phyloP scores from a whole-genome alignment of 1,140 invertebrate species.

The Drosophila pectinifera region DNA sequence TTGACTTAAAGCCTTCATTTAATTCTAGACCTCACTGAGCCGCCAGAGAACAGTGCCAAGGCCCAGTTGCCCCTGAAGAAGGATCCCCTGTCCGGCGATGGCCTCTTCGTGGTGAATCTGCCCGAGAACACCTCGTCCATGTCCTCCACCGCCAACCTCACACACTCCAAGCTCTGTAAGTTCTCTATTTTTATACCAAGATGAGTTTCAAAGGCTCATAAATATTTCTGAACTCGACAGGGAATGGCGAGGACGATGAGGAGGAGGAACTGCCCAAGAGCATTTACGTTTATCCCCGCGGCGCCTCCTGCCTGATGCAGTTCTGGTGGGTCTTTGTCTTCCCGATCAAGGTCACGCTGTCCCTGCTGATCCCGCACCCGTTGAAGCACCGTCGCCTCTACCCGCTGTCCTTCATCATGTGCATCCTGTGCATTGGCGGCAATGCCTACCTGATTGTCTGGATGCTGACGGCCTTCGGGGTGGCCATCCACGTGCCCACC shows the following conservation, averaged over 20 bases:
- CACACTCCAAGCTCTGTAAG: constrained; percentile 79
- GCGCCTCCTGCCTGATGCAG: constrained; percentile 78
- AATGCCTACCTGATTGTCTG: constrained; percentile 95
- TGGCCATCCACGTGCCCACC: constrained; percentile 91
- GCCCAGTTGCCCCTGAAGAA: constrained; percentile 79
- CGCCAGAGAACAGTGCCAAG: constrained; percentile 84
- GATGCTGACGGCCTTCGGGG: constrained; percentile 95
- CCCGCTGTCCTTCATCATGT: constrained; percentile 93
- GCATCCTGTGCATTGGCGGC: constrained; percentile 93
- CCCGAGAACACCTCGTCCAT: constrained; percentile 81
- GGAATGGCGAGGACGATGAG: constrained; percentile 68
- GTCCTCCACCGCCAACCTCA: constrained; percentile 76
- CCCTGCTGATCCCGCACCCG: constrained; percentile 91
- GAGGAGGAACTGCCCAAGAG: constrained; percentile 51
- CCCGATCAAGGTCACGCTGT: constrained; percentile 89
- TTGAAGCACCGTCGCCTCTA: constrained; percentile 89
- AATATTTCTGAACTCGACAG: constrained; percentile 19
- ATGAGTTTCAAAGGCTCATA: too few relatives aligned
- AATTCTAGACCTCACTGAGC: constrained; percentile 72
- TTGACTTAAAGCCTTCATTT: too few relatives aligned
- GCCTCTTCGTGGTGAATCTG: constrained; percentile 76
- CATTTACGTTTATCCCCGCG: constrained; percentile 65
- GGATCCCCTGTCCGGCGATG: constrained; percentile 77
- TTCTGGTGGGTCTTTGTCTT: constrained; percentile 91
- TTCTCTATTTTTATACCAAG: background rate